A percentile compares a stretch with the other conserved stretches of the same genome.
Conservation (phyloP, 1,140 invertebrate species). For the Tyrophagus putrescentiae region DNA sequence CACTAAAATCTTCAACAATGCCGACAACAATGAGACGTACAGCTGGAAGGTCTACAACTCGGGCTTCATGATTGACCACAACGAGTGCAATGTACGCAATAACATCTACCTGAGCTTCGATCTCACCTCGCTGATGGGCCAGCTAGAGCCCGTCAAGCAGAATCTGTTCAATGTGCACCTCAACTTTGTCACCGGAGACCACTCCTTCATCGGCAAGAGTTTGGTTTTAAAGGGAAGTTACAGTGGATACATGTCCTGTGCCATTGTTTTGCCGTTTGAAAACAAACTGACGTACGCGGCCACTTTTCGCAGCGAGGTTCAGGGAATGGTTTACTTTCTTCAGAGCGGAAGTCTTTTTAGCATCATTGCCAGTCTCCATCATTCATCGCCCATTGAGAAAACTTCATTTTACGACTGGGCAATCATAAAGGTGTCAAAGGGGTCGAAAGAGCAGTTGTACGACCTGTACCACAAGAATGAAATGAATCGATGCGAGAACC, state of each 20-base stretch:
- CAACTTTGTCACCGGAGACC: slow-evolving; percentile 21
- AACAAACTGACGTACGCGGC: background rate
- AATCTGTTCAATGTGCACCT: slow-evolving; percentile 23
- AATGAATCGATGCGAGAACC: background rate
- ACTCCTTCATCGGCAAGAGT: slow-evolving; percentile 26
- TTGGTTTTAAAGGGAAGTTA: slow-evolving; percentile 25
- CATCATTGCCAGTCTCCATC: background rate
- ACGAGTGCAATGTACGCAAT: slow-evolving; percentile 12
- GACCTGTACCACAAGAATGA: slow-evolving; percentile 3
- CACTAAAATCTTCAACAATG: slow-evolving; percentile 3
- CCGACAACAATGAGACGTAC: slow-evolving; percentile 21
- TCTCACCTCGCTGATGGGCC: slow-evolving; percentile 25
- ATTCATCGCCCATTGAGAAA: slow-evolving; percentile 4
- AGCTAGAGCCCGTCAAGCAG: slow-evolving; percentile 24
- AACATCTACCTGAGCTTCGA: slow-evolving; percentile 23
- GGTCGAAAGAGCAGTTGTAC: background rate
- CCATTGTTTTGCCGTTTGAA: slow-evolving; percentile 25
- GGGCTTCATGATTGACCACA: slow-evolving; percentile 18
- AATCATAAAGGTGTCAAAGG: background rate
- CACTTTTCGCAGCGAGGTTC: slow-evolving; percentile 17
- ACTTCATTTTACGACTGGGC: slow-evolving; percentile 12
- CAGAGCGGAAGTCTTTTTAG: slow-evolving; percentile 4
- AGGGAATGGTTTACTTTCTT: slow-evolving; percentile 18
- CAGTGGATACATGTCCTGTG: slow-evolving; percentile 25
- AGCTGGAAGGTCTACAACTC: slow-evolving; percentile 27